phyloP scores from a whole-genome alignment of 2,888 invertebrate genomes.

The Mesochorus sp. region DNA sequence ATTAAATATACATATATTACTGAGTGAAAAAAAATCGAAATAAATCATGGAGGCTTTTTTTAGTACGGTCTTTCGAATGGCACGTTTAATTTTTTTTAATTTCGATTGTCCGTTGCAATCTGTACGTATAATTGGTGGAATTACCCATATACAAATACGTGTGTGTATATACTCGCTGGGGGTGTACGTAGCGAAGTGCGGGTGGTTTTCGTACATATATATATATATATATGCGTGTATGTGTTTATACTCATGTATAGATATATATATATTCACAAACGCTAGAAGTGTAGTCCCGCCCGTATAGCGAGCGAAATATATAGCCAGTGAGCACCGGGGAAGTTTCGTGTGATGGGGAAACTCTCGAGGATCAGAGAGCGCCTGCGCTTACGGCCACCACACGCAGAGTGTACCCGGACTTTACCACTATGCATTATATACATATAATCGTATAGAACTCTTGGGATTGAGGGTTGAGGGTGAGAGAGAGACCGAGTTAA shows the following conservation, averaged over 20 bases:
- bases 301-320: constrained; percentile 42
- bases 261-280: background rate
- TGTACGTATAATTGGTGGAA: too few species aligned
- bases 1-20: too few species aligned
- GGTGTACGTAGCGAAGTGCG: constrained; percentile 28
- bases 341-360: constrained; percentile 53
- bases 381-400: constrained; percentile 51
- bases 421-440: constrained; percentile 7
- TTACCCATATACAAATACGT: background rate
- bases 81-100: too few species aligned
- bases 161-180: background rate
- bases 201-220: constrained; percentile 30
- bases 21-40: too few species aligned
- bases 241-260: constrained; percentile 10
- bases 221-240: constrained; percentile 12
- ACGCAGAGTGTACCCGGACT: constrained; percentile 34
- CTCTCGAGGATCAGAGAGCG: constrained; percentile 46
- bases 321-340: constrained; percentile 40
- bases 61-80: too few species aligned
- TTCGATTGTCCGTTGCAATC: too few species aligned
- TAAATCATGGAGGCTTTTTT: too few species aligned
- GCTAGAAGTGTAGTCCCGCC: constrained; percentile 25
- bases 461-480: background rate
- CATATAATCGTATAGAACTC: background rate
- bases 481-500: constrained; percentile 6